These are phyloP conservation scores for Orchesella cincta DNA, from an alignment of 1,140 invertebrate genomes.

Conservation along the genomic window DNA sequence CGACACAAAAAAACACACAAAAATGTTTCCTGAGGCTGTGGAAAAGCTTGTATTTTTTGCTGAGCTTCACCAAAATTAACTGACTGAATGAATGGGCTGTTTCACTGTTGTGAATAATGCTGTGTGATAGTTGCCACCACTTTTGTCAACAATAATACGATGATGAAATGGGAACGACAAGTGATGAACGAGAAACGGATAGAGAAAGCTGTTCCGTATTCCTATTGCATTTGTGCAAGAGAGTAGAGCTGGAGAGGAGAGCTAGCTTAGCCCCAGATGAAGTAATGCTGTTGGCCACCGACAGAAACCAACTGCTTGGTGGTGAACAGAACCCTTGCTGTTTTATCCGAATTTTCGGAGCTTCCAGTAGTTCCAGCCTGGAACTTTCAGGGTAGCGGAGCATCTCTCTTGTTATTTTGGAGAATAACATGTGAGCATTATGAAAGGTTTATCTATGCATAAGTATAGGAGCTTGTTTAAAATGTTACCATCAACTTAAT, in stretches of 20 bases:
- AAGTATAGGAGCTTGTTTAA: too few relatives aligned
- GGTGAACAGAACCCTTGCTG: not conserved
- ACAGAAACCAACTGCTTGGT: constrained; percentile 15
- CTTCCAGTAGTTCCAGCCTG: too few relatives aligned
- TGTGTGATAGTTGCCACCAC: not conserved
- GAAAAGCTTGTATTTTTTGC: not conserved
- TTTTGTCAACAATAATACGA: not conserved
- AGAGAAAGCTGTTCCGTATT: too few relatives aligned
- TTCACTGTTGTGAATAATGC: not conserved
- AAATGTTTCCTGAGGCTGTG: not conserved
- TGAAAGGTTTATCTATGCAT: too few relatives aligned
- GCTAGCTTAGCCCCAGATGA: too few relatives aligned
- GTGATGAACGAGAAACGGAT: not conserved
- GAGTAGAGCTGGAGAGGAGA: not conserved
- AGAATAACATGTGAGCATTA: too few relatives aligned
- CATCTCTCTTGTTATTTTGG: too few relatives aligned
- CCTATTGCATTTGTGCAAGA: too few relatives aligned
- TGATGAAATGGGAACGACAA: not conserved
- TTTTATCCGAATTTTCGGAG: constrained; percentile 24
- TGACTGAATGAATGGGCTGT: not conserved
- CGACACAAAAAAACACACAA: constrained; percentile 16
- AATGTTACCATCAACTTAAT: too few relatives aligned
- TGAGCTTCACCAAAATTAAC: not conserved
- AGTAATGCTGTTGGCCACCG: not conserved
- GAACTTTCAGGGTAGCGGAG: too few relatives aligned